phyloP scores from a whole-genome alignment of 1,140 invertebrate species.

The Probaryconus sp. region DNA sequence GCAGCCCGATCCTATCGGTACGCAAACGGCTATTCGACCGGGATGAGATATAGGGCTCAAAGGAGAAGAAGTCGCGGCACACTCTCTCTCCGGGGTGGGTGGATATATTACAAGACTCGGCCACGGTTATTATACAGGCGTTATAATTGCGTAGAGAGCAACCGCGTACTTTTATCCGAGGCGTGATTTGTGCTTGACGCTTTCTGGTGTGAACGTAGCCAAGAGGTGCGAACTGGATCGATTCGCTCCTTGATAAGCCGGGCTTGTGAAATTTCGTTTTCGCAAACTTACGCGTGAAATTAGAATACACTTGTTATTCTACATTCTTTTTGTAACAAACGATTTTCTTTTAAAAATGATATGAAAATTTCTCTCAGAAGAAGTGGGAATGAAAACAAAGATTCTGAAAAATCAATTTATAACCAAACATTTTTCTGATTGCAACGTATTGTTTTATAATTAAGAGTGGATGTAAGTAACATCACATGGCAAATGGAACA shows the following conservation, averaged over 20 bases:
- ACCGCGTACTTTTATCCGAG: slow-evolving; percentile 31
- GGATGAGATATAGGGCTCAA: slow-evolving; percentile 49
- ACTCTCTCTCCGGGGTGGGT: slow-evolving; percentile 49
- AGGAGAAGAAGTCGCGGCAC: slow-evolving; percentile 32
- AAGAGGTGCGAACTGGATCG: slow-evolving; percentile 47
- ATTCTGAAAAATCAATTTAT: no score
- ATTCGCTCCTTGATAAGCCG: slow-evolving; percentile 36
- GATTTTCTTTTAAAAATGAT: no score
- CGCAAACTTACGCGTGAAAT: no score
- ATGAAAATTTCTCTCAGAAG: no score
- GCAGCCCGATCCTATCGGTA: slow-evolving; percentile 63
- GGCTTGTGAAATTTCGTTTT: neutral
- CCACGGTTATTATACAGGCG: slow-evolving; percentile 60
- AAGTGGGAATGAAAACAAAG: no score
- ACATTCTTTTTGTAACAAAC: no score
- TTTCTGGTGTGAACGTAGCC: slow-evolving; percentile 60
- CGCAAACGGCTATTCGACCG: slow-evolving; percentile 55
- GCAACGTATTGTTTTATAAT: no score
- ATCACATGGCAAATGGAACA: slow-evolving; percentile 28
- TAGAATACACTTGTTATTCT: no score
- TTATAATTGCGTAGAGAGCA: slow-evolving; percentile 58
- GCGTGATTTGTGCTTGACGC: slow-evolving; percentile 50
- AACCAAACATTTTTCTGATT: no score
- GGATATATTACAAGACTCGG: slow-evolving; percentile 58
- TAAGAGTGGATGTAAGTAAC: no score